phyloP scores from a whole-genome alignment of 1,140 invertebrate species.

The Metopolophium dirhodum region DNA sequence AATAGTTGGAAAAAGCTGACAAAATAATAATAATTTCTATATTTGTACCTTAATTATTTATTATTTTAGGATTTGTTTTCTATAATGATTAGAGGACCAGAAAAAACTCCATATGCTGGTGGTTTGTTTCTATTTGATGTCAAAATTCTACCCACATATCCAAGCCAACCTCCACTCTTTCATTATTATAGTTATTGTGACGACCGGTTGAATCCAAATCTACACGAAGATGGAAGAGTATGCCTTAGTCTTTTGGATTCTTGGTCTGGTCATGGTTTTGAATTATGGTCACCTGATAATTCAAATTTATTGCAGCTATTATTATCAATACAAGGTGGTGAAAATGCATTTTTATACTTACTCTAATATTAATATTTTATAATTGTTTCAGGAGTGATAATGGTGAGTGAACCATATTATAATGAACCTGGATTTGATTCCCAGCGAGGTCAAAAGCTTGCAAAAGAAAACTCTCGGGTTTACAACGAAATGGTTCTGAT shows the following conservation, averaged over 20 bases:
- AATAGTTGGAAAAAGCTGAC: background rate
- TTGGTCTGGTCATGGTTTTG: slow-evolving; percentile 97
- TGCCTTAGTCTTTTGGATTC: slow-evolving; percentile 74
- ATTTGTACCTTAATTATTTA: background rate
- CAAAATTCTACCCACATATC: slow-evolving; percentile 64
- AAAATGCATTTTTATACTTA: background rate
- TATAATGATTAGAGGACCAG: too few relatives aligned
- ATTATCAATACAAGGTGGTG: slow-evolving; percentile 58
- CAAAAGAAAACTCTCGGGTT: slow-evolving; percentile 85
- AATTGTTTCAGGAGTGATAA: slow-evolving; percentile 71
- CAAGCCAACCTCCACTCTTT: slow-evolving; percentile 74
- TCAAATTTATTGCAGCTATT: slow-evolving; percentile 93
- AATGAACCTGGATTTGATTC: slow-evolving; percentile 98
- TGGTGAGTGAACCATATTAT: slow-evolving; percentile 97
- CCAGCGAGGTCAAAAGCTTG: slow-evolving; percentile 85
- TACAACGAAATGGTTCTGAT: slow-evolving; percentile 95
- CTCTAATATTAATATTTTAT: slow-evolving; percentile 53
- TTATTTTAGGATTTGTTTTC: slow-evolving; percentile 62
- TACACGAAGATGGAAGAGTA: slow-evolving; percentile 89
- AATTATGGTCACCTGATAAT: slow-evolving; percentile 97
- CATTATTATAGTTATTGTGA: slow-evolving; percentile 67
- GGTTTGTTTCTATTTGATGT: too few relatives aligned
- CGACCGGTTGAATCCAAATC: slow-evolving; percentile 95
- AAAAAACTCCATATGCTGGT: too few relatives aligned
- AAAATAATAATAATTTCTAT: background rate